A percentile compares a stretch with the other conserved stretches of the same genome.
Conservation (phyloP, 2,797 vertebrate species). For the Arrhamphus sclerolepis region DNA sequence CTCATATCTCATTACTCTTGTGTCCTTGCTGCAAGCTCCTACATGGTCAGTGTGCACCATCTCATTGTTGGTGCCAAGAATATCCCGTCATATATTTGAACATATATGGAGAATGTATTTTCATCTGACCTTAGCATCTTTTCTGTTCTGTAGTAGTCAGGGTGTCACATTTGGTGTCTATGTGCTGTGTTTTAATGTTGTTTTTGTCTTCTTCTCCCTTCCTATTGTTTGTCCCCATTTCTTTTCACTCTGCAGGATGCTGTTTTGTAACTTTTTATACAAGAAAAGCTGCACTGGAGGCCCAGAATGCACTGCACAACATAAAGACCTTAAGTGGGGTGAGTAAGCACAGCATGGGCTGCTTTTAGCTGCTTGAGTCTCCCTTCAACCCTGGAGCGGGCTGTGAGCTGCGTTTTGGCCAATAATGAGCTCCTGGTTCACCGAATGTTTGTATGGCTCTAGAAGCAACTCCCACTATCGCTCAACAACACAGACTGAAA, state of each 20-base stretch:
- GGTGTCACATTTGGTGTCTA: slow-evolving; percentile 33
- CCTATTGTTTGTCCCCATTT: slow-evolving; percentile 47
- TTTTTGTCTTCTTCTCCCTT: slow-evolving; percentile 36
- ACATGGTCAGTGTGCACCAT: slow-evolving; percentile 37
- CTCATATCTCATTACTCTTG: slow-evolving; percentile 48
- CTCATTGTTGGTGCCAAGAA: slow-evolving; percentile 50
- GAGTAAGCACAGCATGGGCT: slow-evolving; percentile 81
- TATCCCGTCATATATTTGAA: slow-evolving; percentile 51
- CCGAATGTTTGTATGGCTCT: slow-evolving; percentile 46
- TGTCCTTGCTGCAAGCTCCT: slow-evolving; percentile 45
- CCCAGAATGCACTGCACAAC: slow-evolving; percentile 99
- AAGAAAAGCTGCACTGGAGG: slow-evolving; percentile 98
- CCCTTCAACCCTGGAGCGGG: slow-evolving; percentile 47
- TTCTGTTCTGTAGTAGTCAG: slow-evolving; percentile 31
- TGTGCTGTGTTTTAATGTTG: slow-evolving; percentile 46
- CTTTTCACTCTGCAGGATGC: slow-evolving; percentile 87
- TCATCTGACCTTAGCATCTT: slow-evolving; percentile 31
- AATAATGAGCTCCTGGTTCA: slow-evolving; percentile 67
- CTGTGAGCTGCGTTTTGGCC: slow-evolving; percentile 45
- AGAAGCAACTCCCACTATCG: slow-evolving; percentile 37
- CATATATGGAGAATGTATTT: slow-evolving; percentile 30
- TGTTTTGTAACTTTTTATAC: slow-evolving; percentile 99
- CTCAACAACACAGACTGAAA: slow-evolving; percentile 28
- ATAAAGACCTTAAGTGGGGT: slow-evolving; percentile 99
- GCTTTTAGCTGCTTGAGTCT: slow-evolving; percentile 62